A percentile compares a stretch with the other conserved stretches of the same genome.
Evolutionary conservation across 2,888 invertebrate species (phyloP).

Genomic region (Uropetala carovei): DNA sequence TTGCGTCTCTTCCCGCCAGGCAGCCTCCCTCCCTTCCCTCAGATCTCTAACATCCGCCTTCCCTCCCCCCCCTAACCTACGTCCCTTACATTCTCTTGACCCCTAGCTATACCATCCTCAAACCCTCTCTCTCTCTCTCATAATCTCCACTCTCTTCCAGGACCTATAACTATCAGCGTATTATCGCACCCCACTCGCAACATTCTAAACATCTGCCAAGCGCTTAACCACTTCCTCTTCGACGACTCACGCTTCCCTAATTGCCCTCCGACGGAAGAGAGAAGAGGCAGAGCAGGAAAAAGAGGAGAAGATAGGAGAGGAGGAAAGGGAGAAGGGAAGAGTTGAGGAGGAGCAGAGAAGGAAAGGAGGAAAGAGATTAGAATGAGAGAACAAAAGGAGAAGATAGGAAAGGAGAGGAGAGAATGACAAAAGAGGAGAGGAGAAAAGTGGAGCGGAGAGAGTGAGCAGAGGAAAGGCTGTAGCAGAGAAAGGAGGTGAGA

Average conservation of each 20-base stretch:
- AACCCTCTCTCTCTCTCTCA: neutral
- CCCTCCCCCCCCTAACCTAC: neutral
- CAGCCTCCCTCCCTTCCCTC: slow-evolving; percentile 24
- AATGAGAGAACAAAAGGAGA: too few species aligned
- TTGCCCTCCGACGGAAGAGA: slow-evolving; percentile 6
- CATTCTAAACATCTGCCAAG: slow-evolving; percentile 58
- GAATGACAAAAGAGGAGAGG: neutral
- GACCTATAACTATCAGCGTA: slow-evolving; percentile 32
- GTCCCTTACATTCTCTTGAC: neutral
- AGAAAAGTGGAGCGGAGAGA: neutral
- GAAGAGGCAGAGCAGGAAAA: neutral
- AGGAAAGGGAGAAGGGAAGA: too few species aligned
- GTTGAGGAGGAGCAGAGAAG: too few species aligned
- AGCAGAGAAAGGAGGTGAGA: too few species aligned
- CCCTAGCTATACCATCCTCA: neutral
- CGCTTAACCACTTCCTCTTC: neutral
- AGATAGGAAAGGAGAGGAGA: too few species aligned
- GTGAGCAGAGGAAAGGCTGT: too few species aligned
- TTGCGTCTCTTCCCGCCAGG: neutral
- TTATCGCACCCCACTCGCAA: slow-evolving; percentile 46
- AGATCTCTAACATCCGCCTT: neutral
- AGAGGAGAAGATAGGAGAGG: neutral
- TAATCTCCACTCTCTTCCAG: neutral
- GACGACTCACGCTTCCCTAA: slow-evolving; percentile 55
- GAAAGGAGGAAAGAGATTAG: too few species aligned